Conservation (phyloP, 2,888 invertebrate species). For the Dermolepida albohirtum region DNA sequence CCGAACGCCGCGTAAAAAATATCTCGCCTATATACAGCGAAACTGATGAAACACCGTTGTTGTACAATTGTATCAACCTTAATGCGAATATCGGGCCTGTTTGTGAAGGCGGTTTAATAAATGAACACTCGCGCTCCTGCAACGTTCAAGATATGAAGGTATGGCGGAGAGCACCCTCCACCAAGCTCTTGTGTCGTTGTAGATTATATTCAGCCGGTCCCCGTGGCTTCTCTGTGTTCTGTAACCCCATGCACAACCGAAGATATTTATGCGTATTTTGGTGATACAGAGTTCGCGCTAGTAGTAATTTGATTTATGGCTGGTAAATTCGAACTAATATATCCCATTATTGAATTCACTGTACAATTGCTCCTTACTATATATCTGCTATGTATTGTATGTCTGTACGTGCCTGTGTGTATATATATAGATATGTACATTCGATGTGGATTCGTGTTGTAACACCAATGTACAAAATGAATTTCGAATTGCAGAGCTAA, state of each 20-base stretch:
- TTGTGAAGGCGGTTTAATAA: conserved; percentile 43
- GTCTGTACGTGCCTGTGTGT: background rate
- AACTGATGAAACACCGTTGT: conserved; percentile 41
- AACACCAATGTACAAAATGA: conserved; percentile 7
- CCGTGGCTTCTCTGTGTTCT: conserved; percentile 31
- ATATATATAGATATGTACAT: background rate
- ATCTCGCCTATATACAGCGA: conserved; percentile 8
- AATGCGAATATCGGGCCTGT: conserved; percentile 45
- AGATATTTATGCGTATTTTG: conserved; percentile 56
- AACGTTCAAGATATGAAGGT: conserved; percentile 26
- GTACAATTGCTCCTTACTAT: conserved; percentile 41
- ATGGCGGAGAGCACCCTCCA: conserved; percentile 29
- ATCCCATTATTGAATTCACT: conserved; percentile 55
- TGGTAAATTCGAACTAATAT: conserved; percentile 56
- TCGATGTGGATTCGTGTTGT: background rate
- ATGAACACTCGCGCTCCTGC: conserved; percentile 39
- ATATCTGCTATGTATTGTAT: too few relatives aligned
- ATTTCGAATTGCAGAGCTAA: conserved; percentile 10
- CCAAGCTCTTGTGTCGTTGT: conserved; percentile 44
- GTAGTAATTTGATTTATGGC: conserved; percentile 59
- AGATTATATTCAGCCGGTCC: conserved; percentile 47
- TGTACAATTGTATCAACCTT: conserved; percentile 45
- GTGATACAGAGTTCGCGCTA: conserved; percentile 53
- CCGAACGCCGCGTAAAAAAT: conserved; percentile 15
- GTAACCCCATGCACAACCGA: conserved; percentile 40